Conservation (phyloP, 2,888 invertebrate genomes). For the Pterostichus madidus region DNA sequence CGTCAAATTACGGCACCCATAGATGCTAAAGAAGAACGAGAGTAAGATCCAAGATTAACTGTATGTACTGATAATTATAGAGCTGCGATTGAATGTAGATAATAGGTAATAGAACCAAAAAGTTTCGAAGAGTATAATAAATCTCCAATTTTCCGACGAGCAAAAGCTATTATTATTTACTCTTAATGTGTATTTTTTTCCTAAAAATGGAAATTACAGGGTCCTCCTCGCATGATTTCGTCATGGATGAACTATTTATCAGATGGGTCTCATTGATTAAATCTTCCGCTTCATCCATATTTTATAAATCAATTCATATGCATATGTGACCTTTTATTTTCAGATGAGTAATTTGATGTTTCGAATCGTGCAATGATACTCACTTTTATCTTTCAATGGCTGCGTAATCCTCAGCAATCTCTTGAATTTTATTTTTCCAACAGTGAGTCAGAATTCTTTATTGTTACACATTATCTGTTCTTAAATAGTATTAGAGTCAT, state of each 20-base stretch:
- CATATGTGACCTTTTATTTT: constrained; percentile 14
- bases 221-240: neutral
- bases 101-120: too few relatives aligned
- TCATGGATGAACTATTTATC: constrained; percentile 1
- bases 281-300: constrained; percentile 39
- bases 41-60: too few relatives aligned
- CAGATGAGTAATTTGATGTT: constrained; percentile 9
- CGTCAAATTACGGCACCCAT: too few relatives aligned
- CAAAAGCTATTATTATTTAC: too few relatives aligned
- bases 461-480: neutral
- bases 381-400: constrained; percentile 4
- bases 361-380: neutral
- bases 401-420: neutral
- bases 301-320: constrained; percentile 27
- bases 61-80: too few relatives aligned
- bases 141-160: too few relatives aligned
- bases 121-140: too few relatives aligned
- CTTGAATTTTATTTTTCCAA: neutral
- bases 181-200: neutral
- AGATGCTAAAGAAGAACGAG: too few relatives aligned
- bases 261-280: constrained; percentile 18
- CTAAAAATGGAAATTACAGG: neutral
- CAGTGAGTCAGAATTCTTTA: neutral
- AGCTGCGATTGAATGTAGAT: too few relatives aligned
- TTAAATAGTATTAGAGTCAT: too few relatives aligned